Percentiles rank a stretch among this genome's conserved stretches.
phyloP scores from a whole-genome alignment of 2,888 invertebrate species.

The Eueremaeus valkanovi region DNA sequence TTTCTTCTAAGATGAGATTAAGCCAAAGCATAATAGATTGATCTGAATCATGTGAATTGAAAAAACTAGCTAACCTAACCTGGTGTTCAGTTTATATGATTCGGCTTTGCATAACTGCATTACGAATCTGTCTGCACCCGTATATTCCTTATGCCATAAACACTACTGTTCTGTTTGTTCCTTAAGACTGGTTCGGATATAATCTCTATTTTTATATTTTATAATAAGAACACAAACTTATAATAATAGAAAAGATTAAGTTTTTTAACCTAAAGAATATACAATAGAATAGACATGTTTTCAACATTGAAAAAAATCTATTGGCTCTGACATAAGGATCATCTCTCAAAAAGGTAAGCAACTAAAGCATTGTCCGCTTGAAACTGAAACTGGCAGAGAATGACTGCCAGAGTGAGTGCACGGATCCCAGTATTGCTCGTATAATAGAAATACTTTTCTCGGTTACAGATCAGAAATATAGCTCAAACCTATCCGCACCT shows the following conservation, averaged over 20 bases:
- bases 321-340: slow-evolving; percentile 34
- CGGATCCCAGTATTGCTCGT: no score
- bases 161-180: neutral
- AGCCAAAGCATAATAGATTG: slow-evolving; percentile 18
- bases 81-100: neutral
- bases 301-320: slow-evolving; percentile 21
- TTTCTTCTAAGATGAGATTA: slow-evolving; percentile 31
- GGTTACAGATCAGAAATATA: neutral
- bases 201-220: slow-evolving; percentile 34
- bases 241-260: slow-evolving; percentile 28
- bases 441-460: slow-evolving; percentile 30
- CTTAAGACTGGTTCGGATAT: slow-evolving; percentile 21
- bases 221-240: slow-evolving; percentile 3
- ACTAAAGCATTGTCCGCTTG: neutral
- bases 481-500: slow-evolving; percentile 24
- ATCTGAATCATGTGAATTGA: neutral
- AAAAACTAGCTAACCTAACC: slow-evolving; percentile 10
- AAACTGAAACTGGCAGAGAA: slow-evolving; percentile 31
- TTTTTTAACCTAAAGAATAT: slow-evolving; percentile 2
- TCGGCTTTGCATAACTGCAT: slow-evolving; percentile 11
- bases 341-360: slow-evolving; percentile 28
- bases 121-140: neutral
- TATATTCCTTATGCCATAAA: neutral
- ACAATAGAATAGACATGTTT: slow-evolving; percentile 38
- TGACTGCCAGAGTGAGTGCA: neutral